Conservation (phyloP, 2,888 invertebrate species). For the Lacanobia wlatinum region DNA sequence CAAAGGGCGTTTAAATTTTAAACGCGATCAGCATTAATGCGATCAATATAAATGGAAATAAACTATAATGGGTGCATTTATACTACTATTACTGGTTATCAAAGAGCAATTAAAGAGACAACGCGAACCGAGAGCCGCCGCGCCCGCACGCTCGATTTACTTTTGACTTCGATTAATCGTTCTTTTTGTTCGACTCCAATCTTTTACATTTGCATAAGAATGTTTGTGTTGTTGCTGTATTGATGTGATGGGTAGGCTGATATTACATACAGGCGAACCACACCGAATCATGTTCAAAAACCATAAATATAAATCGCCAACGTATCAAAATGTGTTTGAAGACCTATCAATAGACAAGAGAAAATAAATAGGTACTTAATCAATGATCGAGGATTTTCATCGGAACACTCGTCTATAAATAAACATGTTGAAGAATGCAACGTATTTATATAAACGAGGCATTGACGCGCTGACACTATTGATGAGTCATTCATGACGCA, state of each 20-base stretch:
- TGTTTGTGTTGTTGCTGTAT: conserved; percentile 72
- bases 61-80: conserved; percentile 84
- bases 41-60: conserved; percentile 79
- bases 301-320: conserved; percentile 26
- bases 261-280: conserved; percentile 34
- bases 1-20: conserved; percentile 75
- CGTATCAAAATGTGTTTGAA: conserved; percentile 50
- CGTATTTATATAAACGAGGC: conserved; percentile 82
- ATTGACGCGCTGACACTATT: conserved; percentile 82
- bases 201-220: conserved; percentile 86
- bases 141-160: conserved; percentile 83
- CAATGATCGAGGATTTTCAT: conserved; percentile 75
- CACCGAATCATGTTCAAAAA: conserved; percentile 20
- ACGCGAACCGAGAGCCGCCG: conserved; percentile 77
- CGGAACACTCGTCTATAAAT: conserved; percentile 78
- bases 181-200: conserved; percentile 84
- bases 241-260: conserved; percentile 58
- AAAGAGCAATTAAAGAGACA: conserved; percentile 86
- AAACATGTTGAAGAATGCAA: conserved; percentile 79
- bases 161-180: conserved; percentile 86
- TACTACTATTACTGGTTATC: conserved; percentile 85
- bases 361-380: conserved; percentile 75
- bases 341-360: conserved; percentile 67
- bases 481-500: conserved; percentile 85
- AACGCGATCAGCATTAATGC: conserved; percentile 77